phyloP scores from a whole-genome alignment of 2,113 vertebrate genomes.

The Rhinolophus ferrumequinum region DNA sequence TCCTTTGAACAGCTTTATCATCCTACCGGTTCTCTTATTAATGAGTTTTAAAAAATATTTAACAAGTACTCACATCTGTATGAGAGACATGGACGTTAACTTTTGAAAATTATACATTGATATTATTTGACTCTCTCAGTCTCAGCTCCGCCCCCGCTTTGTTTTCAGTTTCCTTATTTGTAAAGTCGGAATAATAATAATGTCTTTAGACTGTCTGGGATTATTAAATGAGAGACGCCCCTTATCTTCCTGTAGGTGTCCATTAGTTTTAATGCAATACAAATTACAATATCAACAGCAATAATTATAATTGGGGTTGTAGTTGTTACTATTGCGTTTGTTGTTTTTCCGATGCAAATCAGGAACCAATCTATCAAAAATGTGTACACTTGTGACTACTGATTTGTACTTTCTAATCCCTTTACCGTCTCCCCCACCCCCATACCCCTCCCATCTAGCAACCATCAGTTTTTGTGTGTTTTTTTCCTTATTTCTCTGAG shows the following conservation, averaged over 20 bases:
- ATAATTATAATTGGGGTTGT: background rate
- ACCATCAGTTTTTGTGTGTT: too few species aligned
- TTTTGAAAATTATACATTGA: background rate
- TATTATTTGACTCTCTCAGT: background rate
- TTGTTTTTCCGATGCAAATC: background rate
- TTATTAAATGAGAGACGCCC: background rate
- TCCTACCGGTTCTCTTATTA: background rate
- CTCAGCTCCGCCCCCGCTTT: background rate
- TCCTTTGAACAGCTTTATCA: background rate
- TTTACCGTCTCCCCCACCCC: too few species aligned
- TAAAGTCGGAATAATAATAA: background rate
- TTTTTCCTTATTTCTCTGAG: too few species aligned
- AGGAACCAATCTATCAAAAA: background rate
- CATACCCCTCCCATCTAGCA: too few species aligned
- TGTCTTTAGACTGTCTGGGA: background rate
- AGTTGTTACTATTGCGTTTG: background rate
- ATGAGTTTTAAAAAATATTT: background rate
- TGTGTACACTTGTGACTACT: background rate
- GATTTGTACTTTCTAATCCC: too few species aligned
- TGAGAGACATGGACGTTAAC: background rate
- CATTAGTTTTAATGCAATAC: background rate
- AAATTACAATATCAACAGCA: background rate
- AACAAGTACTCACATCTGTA: background rate
- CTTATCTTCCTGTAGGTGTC: background rate
- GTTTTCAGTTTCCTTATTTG: background rate